Conservation (phyloP, 2,797 vertebrate genomes). For the Catharus ustulatus region DNA sequence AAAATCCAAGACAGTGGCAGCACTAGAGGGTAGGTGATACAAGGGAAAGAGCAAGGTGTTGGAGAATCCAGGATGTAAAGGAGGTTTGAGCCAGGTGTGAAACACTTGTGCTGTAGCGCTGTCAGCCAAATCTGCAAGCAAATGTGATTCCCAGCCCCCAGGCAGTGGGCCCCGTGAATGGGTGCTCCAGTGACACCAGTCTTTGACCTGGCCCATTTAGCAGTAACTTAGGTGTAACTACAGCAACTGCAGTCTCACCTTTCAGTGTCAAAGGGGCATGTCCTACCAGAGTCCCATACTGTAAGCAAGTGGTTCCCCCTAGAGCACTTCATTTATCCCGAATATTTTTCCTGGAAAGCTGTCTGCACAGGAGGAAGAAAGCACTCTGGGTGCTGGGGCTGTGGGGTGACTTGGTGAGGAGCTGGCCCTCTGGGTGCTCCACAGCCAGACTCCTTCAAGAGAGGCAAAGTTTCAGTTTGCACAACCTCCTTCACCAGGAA, state of each 20-base stretch:
- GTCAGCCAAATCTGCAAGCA: neutral
- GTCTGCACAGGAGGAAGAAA: neutral
- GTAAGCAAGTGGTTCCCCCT: neutral
- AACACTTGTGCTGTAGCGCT: neutral
- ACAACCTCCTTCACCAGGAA: neutral
- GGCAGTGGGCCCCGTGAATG: neutral
- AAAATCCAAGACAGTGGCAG: neutral
- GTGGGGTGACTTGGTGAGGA: neutral
- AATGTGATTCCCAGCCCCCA: neutral
- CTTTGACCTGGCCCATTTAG: neutral
- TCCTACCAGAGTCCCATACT: neutral
- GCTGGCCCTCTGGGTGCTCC: fast-evolving
- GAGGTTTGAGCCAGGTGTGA: neutral
- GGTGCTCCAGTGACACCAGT: neutral
- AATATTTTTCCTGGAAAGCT: neutral
- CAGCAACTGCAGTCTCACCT: neutral
- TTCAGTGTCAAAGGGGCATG: neutral
- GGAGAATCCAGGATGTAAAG: neutral
- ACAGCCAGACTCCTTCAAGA: neutral
- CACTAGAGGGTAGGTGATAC: fast-evolving
- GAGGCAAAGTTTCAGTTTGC: neutral
- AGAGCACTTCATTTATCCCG: neutral
- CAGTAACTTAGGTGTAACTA: neutral
- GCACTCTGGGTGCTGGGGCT: neutral
- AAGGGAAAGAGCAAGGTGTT: neutral